A percentile compares a stretch with the other conserved stretches of the same genome.
phyloP scores from a whole-genome alignment of 2,888 invertebrate species.

The Boloria selene region DNA sequence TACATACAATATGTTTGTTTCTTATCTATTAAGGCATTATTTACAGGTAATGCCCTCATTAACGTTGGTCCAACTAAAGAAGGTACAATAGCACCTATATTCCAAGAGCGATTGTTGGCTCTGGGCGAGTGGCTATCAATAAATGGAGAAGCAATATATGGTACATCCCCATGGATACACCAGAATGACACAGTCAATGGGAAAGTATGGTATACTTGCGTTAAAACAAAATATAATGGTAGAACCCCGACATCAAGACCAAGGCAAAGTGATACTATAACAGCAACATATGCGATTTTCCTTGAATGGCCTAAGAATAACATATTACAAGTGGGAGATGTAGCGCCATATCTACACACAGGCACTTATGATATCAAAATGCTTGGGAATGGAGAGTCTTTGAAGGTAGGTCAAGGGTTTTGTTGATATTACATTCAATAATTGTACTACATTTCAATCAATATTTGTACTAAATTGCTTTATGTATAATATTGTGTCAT shows the following conservation, averaged over 20 bases:
- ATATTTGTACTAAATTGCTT: too few relatives aligned
- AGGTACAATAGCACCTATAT: constrained; percentile 92
- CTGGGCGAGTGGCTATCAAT: constrained; percentile 90
- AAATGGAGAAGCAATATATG: constrained; percentile 95
- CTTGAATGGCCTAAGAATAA: constrained; percentile 86
- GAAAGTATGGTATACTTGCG: constrained; percentile 88
- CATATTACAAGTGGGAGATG: constrained; percentile 60
- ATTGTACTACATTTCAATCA: too few relatives aligned
- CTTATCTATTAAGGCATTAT: too few relatives aligned
- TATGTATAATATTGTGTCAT: too few relatives aligned
- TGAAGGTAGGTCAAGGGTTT: constrained; percentile 48
- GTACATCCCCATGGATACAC: constrained; percentile 87
- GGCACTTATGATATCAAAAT: constrained; percentile 53
- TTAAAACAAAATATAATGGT: constrained; percentile 51
- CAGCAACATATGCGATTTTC: constrained; percentile 85
- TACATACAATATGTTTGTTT: background rate
- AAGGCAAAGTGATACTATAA: constrained; percentile 45
- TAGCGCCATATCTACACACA: constrained; percentile 51
- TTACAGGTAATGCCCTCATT: constrained; percentile 87
- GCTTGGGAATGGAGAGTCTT: constrained; percentile 55
- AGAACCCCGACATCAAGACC: constrained; percentile 51
- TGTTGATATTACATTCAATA: background rate
- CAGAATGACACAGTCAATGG: constrained; percentile 91
- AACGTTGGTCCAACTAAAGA: constrained; percentile 96
- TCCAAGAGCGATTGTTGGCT: constrained; percentile 90